These are phyloP conservation scores for Epizoanthus stellaris DNA, from an alignment of 92 coral and sea anemone species.

Conservation along the genomic window DNA sequence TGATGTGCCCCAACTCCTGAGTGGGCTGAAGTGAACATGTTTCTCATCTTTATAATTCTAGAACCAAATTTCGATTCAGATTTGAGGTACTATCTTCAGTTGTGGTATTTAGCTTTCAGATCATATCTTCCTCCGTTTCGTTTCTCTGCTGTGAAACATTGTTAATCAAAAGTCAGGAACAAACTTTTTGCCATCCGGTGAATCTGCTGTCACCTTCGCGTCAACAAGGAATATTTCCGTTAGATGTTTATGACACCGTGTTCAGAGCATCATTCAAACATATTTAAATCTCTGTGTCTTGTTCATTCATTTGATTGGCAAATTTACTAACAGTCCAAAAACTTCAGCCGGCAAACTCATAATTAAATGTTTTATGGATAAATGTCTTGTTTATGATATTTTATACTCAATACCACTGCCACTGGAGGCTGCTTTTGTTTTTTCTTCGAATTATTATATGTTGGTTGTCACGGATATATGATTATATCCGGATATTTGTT, in stretches of 20 bases:
- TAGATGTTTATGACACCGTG: too few species aligned
- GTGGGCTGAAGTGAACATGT: too few species aligned
- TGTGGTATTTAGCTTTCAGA: conserved; percentile 13
- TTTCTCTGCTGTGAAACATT: background rate
- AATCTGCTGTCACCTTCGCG: background rate
- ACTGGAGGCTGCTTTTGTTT: background rate
- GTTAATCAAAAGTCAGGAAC: conserved; percentile 23
- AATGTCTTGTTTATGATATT: conserved; percentile 21
- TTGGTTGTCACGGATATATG: background rate
- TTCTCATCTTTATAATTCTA: too few species aligned
- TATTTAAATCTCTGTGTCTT: too few species aligned
- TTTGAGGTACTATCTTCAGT: background rate
- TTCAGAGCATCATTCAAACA: too few species aligned
- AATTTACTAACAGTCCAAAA: too few species aligned
- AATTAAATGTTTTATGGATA: conserved; percentile 18
- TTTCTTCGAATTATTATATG: background rate
- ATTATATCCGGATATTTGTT: background rate
- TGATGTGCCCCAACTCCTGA: background rate
- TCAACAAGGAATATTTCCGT: background rate
- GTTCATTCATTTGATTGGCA: too few species aligned
- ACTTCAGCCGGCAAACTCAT: background rate
- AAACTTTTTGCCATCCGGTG: conserved; percentile 29
- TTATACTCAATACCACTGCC: too few species aligned
- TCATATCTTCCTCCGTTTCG: background rate
- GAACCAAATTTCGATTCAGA: background rate